A percentile compares a stretch with the other conserved stretches of the same genome.
Evolutionary conservation across 2,797 vertebrate genomes (phyloP).

Genomic region (Xenopus petersii): DNA sequence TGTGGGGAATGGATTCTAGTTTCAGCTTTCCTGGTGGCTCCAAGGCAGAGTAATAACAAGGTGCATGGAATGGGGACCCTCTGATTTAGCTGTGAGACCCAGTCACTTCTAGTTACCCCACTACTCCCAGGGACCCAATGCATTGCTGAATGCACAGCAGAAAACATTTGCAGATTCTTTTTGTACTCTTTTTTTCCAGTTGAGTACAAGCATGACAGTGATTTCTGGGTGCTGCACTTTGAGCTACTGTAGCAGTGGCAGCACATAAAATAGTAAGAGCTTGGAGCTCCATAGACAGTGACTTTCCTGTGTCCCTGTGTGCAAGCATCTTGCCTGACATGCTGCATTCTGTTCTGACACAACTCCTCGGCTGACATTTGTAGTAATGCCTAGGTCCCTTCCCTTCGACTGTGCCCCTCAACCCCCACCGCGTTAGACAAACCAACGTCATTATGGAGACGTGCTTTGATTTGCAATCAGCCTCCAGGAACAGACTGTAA

Average conservation of each 20-base stretch:
- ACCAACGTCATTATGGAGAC: conserved; percentile 24
- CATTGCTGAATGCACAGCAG: no score
- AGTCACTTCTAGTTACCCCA: no score
- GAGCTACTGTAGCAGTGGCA: neutral
- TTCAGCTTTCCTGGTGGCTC: no score
- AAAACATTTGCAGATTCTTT: no score
- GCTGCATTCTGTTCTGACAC: conserved; percentile 9
- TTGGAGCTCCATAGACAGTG: neutral
- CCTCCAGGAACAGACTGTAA: conserved; percentile 5
- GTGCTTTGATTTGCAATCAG: conserved; percentile 23
- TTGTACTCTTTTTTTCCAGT: no score
- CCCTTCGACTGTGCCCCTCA: neutral
- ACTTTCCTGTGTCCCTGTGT: neutral
- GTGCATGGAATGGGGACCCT: no score
- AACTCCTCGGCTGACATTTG: conserved; percentile 14
- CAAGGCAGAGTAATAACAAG: no score
- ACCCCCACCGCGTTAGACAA: conserved; percentile 19
- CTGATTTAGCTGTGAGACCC: no score
- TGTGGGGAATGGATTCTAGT: no score
- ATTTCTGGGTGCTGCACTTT: neutral
- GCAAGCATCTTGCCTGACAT: neutral
- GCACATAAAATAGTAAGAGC: neutral
- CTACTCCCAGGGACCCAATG: no score
- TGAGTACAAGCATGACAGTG: neutral
- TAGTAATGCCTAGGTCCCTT: conserved; percentile 3